Evolutionary conservation across 2,797 vertebrate genomes (phyloP), one percentile per base, ranked within the genome.

Genomic region (Brachyrhaphis roseni): DNA sequence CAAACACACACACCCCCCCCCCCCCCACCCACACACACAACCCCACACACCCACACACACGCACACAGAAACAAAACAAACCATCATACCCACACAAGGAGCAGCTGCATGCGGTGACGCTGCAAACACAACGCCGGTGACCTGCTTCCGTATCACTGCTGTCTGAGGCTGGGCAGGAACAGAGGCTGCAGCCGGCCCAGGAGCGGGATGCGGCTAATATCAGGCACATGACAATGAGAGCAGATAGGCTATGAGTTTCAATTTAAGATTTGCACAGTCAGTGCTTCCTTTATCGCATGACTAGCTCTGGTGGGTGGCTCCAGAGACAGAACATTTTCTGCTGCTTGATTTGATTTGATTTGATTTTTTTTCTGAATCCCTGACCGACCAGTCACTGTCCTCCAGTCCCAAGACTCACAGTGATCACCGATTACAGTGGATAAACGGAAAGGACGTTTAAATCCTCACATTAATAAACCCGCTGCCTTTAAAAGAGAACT

Each of bases 241-340:
- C 1, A 81, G 86, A 90, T 81, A 84, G 85, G 81, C 84, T 78
- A 75, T 79, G 86, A 84, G 75, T 91, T 91, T 87, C 49, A 89
- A 88, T 91, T 88, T 89, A 85, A 87, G 89, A 73, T 81, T 82
- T 91, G 79, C 85, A 87, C 90, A 87, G 84, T 87, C 87, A 46
- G 66, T 84, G 87, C n/a, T 76, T 87, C 82, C 82, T 89, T 87
- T 90, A 86, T 87, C 77, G 20, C 68, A 64, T 20, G 62, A 36
- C 16, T 41, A 43, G 75, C 36, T 51, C 34, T 26, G 49, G 78
- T 10, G 76, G 81, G 55, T 46, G 76, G 77, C 76, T 78, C 76
- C 57, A 41, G 77, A 66, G 77, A 78, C 78, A 66, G 84, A 84
- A 84, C 73, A 80, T 78, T 51, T 68, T 77, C 75, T 70, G 59